Conservation (phyloP, 2,888 invertebrate genomes). For the Lacanobia oleracea region DNA sequence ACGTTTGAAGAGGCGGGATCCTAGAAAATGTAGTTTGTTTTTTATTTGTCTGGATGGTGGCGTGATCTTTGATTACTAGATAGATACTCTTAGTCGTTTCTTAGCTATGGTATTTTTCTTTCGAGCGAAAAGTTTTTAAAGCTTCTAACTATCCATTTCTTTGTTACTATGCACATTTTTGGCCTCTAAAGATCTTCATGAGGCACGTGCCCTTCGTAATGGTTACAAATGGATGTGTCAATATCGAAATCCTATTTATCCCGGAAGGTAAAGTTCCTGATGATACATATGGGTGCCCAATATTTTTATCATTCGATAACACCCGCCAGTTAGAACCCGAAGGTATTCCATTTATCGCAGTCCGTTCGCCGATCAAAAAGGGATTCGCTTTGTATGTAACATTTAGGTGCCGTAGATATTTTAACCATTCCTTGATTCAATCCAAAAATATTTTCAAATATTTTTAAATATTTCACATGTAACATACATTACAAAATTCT, state of each 20-base stretch:
- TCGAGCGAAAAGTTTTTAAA: not conserved
- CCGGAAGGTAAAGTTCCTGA: slow-evolving; percentile 40
- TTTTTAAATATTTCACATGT: slow-evolving; percentile 3
- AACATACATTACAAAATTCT: not conserved
- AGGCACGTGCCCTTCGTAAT: not conserved
- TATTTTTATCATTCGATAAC: slow-evolving; percentile 57
- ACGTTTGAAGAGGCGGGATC: not conserved
- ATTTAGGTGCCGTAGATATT: slow-evolving; percentile 35
- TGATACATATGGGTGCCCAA: slow-evolving; percentile 51
- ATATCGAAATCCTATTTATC: slow-evolving; percentile 40
- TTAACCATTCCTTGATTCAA: too few species aligned
- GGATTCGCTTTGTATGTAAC: slow-evolving; percentile 31
- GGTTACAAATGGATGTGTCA: slow-evolving; percentile 35
- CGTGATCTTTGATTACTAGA: too few species aligned
- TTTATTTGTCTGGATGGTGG: not conserved
- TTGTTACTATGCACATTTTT: not conserved
- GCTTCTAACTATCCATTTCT: not conserved
- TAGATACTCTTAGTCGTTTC: not conserved
- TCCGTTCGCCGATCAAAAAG: slow-evolving; percentile 34
- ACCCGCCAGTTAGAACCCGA: slow-evolving; percentile 44
- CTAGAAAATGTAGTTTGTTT: not conserved
- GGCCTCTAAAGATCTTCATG: slow-evolving; percentile 1
- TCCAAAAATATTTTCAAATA: too few species aligned
- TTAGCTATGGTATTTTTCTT: not conserved
- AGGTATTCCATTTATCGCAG: slow-evolving; percentile 53